Evolutionary conservation across 2,888 invertebrate species (phyloP).

Genomic region (Adineta ricciae): DNA sequence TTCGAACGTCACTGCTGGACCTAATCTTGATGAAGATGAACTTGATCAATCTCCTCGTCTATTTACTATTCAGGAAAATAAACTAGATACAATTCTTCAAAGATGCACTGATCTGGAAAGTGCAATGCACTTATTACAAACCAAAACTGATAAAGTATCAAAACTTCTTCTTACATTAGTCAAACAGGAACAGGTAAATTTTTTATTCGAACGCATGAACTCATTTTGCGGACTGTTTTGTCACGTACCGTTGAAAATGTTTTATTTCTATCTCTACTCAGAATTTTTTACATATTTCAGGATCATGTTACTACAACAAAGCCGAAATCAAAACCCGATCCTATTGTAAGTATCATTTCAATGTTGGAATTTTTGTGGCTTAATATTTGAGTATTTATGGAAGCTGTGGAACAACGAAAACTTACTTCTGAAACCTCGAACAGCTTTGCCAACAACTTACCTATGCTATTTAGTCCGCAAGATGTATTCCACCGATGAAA

Average conservation of each 20-base stretch:
- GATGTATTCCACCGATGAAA: background rate
- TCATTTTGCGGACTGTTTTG: too few relatives aligned
- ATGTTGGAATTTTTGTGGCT: background rate
- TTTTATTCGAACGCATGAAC: too few relatives aligned
- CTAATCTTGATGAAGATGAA: background rate
- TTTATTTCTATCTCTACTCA: too few relatives aligned
- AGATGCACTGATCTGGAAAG: background rate
- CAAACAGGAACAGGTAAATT: background rate
- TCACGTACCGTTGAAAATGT: too few relatives aligned
- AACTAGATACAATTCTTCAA: background rate
- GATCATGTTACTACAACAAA: background rate
- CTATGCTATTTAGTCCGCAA: background rate
- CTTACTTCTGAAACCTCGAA: background rate
- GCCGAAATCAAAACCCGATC: background rate
- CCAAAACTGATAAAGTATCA: background rate
- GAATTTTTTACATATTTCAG: background rate
- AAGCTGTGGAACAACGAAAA: background rate
- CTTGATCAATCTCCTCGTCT: background rate
- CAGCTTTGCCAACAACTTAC: background rate
- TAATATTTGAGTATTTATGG: background rate
- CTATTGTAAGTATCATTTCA: background rate
- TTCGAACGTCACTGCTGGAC: background rate
- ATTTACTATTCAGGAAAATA: background rate
- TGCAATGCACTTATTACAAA: background rate
- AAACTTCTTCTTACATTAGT: background rate